A percentile compares a stretch with the other conserved stretches of the same genome.
Evolutionary conservation across 2,888 invertebrate genomes (phyloP).

Genomic region (Diogma glabrata): DNA sequence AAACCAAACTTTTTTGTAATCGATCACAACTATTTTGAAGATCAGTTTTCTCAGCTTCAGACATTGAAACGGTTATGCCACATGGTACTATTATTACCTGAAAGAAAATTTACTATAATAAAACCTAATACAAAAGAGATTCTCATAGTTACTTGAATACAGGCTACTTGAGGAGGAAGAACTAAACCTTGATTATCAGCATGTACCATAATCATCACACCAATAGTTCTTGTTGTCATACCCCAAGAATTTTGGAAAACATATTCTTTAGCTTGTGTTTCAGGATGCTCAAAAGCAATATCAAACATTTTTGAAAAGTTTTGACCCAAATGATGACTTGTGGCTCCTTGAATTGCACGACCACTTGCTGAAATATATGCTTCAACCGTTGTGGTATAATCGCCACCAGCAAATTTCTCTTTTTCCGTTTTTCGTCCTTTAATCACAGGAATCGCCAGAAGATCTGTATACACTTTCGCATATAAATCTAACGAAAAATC

Average conservation of each 20-base stretch:
- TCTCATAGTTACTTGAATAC: too few relatives aligned
- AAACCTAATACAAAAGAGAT: background rate
- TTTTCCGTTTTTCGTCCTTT: slow-evolving; percentile 94
- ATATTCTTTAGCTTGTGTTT: slow-evolving; percentile 74
- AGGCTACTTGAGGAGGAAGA: slow-evolving; percentile 85
- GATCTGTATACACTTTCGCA: slow-evolving; percentile 77
- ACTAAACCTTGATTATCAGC: slow-evolving; percentile 95
- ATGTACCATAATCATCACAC: slow-evolving; percentile 85
- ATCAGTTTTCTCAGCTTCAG: slow-evolving; percentile 53
- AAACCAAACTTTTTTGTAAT: slow-evolving; percentile 50
- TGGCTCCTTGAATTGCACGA: slow-evolving; percentile 90
- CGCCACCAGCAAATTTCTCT: slow-evolving; percentile 97
- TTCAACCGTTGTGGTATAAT: slow-evolving; percentile 95
- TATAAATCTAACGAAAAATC: slow-evolving; percentile 56
- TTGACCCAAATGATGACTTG: slow-evolving; percentile 96
- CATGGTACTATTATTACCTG: slow-evolving; percentile 82
- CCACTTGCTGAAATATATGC: slow-evolving; percentile 91
- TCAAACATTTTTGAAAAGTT: slow-evolving; percentile 99
- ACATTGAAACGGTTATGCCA: slow-evolving; percentile 77
- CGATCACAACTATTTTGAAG: slow-evolving; percentile 58
- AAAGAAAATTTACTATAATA: slow-evolving; percentile 29
- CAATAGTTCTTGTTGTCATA: slow-evolving; percentile 91
- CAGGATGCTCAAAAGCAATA: slow-evolving; percentile 87
- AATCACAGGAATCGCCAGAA: slow-evolving; percentile 91
- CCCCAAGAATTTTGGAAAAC: slow-evolving; percentile 99